phyloP scores from a whole-genome alignment of 2,797 vertebrate species.

The Periophthalmus magnuspinnatus region DNA sequence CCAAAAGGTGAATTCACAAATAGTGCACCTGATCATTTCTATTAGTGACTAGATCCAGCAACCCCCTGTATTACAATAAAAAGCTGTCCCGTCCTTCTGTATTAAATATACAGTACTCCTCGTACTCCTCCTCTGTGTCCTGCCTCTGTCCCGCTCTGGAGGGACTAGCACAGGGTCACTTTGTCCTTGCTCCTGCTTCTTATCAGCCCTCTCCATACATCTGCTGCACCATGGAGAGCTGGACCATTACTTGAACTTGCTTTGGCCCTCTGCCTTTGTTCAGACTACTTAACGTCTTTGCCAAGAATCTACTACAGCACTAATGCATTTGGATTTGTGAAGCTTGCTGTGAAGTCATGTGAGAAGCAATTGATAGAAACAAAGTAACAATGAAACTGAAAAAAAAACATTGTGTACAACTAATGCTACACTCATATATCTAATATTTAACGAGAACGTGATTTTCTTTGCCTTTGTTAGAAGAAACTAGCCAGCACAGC shows the following conservation, averaged over 20 bases:
- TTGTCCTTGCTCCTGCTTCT: constrained; percentile 47
- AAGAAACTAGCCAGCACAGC: too few species aligned
- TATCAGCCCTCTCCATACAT: constrained; percentile 62
- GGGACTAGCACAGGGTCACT: constrained; percentile 59
- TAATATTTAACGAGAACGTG: too few species aligned
- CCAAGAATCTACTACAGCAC: constrained; percentile 31
- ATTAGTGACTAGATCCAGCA: too few species aligned
- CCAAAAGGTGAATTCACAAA: too few species aligned
- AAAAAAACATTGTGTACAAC: not conserved
- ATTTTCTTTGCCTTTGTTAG: too few species aligned
- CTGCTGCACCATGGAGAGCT: constrained; percentile 34
- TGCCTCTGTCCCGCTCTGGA: constrained; percentile 31
- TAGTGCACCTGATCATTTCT: too few species aligned
- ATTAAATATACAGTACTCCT: constrained; percentile 1
- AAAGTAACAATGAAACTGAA: not conserved
- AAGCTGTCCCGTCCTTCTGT: too few species aligned
- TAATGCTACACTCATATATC: too few species aligned
- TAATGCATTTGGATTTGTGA: constrained; percentile 26
- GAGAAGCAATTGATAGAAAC: not conserved
- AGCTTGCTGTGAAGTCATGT: constrained; percentile 37
- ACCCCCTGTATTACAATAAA: too few species aligned
- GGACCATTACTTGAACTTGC: constrained; percentile 38
- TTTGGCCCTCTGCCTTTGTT: constrained; percentile 19
- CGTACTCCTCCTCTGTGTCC: constrained; percentile 19
- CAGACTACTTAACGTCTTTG: constrained; percentile 25